Base-by-base conservation (phyloP, 1,140 invertebrate genomes). In the Scylla paramamosain region DNA sequence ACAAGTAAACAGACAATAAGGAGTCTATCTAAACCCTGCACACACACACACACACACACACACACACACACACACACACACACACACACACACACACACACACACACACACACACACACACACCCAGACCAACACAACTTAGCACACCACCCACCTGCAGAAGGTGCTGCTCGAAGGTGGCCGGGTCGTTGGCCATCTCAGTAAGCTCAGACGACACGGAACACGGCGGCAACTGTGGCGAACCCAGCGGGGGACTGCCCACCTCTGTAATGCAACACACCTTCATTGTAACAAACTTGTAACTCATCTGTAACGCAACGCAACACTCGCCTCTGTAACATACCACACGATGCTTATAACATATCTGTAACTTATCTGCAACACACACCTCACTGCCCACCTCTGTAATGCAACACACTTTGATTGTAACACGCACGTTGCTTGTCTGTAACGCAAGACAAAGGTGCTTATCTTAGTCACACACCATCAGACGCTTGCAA, bases 161-260 rank as follows among this genome's bases (percentile, higher is more conserved):
- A 92, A 97, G 97, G 96, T 97, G 97, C 93, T 98, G 97, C 95
- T 98, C 97, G 93, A 98, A 96, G 48, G 96, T 93, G 25, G 96
- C 91, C 96, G 96, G 31, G 96, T 96, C 82, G 96, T 96, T 96
- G n/a, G 95, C 92, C 90, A 96, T 87, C 93, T 96, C 96, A 91
- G 97, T 97, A 92, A 97, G 96, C 16, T n/a, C 46, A 7, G 87
- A 89, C 28, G 45, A 25, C 12, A 91, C 48, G 31, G 93, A 94
- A 32, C 84, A 94, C n/a, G 93, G 52, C 46, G 93, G 93, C 93
- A 94, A 59, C 29, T 94, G 87, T 16, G 93, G 87, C 12, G 93
- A 94, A 0, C 87, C 87, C 31, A 94, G 52, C 20, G 93, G 93
- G 14, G 93, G 93, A 52, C 93, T 94, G 93, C 67, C 59, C 87